Evolutionary conservation across 2,888 invertebrate species (phyloP), one percentile per base, ranked within the genome.

Genomic region (Anthophora plumipes): DNA sequence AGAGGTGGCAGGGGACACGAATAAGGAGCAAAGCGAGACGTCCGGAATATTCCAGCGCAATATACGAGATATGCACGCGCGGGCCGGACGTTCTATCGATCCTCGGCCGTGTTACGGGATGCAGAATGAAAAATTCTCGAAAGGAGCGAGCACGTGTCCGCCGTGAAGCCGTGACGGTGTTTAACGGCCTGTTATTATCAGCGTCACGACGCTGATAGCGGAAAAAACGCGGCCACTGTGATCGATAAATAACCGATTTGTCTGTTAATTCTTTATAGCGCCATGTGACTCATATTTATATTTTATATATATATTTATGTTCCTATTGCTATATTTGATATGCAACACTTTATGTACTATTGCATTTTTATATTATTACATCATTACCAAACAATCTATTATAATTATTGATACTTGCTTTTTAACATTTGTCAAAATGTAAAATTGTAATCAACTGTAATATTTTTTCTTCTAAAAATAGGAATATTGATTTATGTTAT

Each of bases 141-240:
- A 73, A 83, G 82, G 77, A 80, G 81, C 83, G 77, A 41, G 85
- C 91, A 89, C 89, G 89, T 91, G 91, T 90, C 87, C 79, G 71
- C 90, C 4, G 7, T 12, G 14, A 89, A 88, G 1, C 25, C 90
- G 80, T 82, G 73, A 76, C 81, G n/a, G 85, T 89, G 80, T 91
- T 91, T 91, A 91, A 92, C 90, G 89, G 86, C 87, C 83, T 88
- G 20, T 88, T 87, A 89, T 92, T 91, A 91, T 88, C 85, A 88
- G 83, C 85, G 82, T 55, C 59, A 70, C 77, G 80, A 68, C 67
- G 76, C 43, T 12, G 61, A 70, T 11, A n/a, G 55, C 37, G 37
- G 61, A 75, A 64, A 76, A 67, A 66, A 50, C 25, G 79, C 54
- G 48, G 50, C 57, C 57, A 60, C 66, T 80, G 83, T 55, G 75